phyloP scores from a whole-genome alignment of 2,888 invertebrate species.

The Willowsia nigromaculata region DNA sequence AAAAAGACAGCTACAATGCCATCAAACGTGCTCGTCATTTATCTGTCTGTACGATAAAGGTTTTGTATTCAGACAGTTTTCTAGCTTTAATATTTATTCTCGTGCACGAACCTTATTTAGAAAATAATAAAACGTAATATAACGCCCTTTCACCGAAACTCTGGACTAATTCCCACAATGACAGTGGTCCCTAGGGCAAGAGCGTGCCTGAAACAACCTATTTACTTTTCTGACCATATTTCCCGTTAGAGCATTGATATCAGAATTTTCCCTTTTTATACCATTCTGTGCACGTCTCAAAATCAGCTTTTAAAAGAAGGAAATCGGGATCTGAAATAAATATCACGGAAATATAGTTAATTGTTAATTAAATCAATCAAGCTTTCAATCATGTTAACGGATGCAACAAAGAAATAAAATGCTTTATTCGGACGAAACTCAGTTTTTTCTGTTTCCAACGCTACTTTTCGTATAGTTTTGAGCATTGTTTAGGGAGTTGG shows the following conservation, averaged over 20 bases:
- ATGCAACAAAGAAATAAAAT: background rate
- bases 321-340: too few relatives aligned
- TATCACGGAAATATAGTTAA: too few relatives aligned
- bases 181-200: background rate
- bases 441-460: too few relatives aligned
- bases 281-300: background rate
- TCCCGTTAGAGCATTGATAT: background rate
- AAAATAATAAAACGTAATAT: background rate
- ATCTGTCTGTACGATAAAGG: background rate
- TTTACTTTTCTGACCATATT: background rate
- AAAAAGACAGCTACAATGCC: background rate
- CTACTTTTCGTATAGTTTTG: too few relatives aligned
- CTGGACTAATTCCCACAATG: background rate
- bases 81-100: background rate
- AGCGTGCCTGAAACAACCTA: conserved; percentile 23
- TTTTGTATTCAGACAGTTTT: background rate
- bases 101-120: background rate
- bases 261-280: background rate
- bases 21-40: background rate
- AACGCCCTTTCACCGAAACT: background rate
- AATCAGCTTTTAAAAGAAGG: background rate
- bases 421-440: too few relatives aligned
- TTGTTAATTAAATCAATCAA: background rate
- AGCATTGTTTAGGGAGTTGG: too few relatives aligned
- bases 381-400: background rate